These are phyloP conservation scores for Pogonophryne albipinna DNA, from an alignment of 2,797 vertebrate species.

Conservation along the genomic window DNA sequence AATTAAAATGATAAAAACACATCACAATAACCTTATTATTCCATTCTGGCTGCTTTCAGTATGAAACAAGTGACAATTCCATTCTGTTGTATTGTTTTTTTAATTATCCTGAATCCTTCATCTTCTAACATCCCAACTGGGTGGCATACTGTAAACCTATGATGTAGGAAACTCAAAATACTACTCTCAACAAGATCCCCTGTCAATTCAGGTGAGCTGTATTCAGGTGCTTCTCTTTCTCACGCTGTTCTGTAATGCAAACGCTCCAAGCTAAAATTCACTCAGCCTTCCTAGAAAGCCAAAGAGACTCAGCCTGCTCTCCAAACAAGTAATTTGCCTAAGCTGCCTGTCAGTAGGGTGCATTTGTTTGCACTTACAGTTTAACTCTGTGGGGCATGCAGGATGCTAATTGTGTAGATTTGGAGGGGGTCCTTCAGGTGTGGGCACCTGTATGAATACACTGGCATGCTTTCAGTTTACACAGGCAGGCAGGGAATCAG, in stretches of 20 bases:
- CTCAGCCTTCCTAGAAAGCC: conserved; percentile 56
- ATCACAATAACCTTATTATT: conserved; percentile 1
- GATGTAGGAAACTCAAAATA: conserved; percentile 51
- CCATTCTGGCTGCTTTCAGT: conserved; percentile 14
- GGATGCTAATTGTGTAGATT: conserved; percentile 79
- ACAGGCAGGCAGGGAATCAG: conserved; percentile 61
- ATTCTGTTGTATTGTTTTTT: conserved; percentile 9
- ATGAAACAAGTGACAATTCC: conserved; percentile 10
- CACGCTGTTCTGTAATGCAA: conserved; percentile 71
- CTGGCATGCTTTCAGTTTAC: conserved; percentile 65
- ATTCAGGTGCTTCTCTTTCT: conserved; percentile 70
- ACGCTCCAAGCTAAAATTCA: conserved; percentile 65
- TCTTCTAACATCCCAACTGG: conserved; percentile 30
- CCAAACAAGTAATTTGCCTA: conserved; percentile 77
- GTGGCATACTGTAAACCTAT: conserved; percentile 28
- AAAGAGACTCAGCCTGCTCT: conserved; percentile 62
- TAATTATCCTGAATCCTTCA: conserved; percentile 15
- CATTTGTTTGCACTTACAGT: conserved; percentile 79
- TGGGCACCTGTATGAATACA: conserved; percentile 72
- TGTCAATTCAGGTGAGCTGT: conserved; percentile 63
- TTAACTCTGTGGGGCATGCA: conserved; percentile 73
- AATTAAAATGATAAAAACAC: neutral
- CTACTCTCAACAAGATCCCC: conserved; percentile 43
- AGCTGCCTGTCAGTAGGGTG: conserved; percentile 73
- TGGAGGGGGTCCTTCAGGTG: conserved; percentile 79